Conservation (phyloP, 35 echinoderm and acorn worm genomes). For the Amphiura filiformis region DNA sequence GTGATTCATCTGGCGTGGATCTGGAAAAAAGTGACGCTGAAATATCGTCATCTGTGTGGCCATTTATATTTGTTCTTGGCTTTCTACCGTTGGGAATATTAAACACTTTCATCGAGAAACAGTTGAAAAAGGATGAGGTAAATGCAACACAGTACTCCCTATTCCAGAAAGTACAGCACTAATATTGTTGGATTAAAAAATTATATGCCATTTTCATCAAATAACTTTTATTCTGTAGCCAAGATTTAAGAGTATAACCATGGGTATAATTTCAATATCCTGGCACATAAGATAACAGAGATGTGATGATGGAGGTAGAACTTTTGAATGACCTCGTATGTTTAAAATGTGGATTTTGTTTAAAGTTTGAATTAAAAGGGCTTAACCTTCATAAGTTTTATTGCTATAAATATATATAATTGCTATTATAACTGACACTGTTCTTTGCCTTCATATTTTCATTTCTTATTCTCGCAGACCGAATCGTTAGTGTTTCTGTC, state of each 20-base stretch:
- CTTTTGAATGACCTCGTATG: too few species aligned
- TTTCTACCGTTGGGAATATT: constrained; percentile 86
- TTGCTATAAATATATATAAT: too few species aligned
- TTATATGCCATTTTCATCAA: too few species aligned
- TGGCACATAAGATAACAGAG: too few species aligned
- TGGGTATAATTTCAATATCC: too few species aligned
- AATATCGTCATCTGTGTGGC: constrained; percentile 52
- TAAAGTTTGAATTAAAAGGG: background rate
- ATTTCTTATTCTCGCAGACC: constrained; percentile 50
- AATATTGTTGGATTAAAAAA: background rate
- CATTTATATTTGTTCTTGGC: constrained; percentile 79
- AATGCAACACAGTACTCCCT: background rate
- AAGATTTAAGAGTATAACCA: too few species aligned
- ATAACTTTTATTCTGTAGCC: too few species aligned
- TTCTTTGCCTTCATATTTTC: too few species aligned
- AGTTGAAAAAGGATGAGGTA: constrained; percentile 86
- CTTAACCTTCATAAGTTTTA: too few species aligned
- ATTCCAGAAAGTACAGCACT: too few species aligned
- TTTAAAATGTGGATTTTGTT: background rate
- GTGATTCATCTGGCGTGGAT: background rate
- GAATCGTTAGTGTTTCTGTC: constrained; percentile 80
- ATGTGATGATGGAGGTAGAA: too few species aligned
- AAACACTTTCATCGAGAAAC: constrained; percentile 73
- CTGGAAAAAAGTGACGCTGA: background rate
- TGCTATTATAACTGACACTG: too few species aligned